Evolutionary conservation across 2,888 invertebrate genomes (phyloP), one percentile per base, ranked within the genome.

Genomic region (Chrysopilus asiliformis): DNA sequence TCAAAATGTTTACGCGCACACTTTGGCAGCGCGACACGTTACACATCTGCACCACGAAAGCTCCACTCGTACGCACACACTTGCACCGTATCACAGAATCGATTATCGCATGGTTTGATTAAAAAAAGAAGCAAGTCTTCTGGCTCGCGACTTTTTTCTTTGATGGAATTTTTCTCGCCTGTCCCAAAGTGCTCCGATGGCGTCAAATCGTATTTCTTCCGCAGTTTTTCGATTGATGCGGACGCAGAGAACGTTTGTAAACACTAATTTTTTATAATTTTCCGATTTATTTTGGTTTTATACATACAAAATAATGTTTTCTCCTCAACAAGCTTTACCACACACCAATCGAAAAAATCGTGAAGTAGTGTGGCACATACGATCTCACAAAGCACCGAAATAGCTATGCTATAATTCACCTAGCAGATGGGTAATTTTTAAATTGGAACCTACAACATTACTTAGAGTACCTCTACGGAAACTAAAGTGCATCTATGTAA

Each of bases 91-190:
- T 28, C 38, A 33, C 33, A 30, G 36, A 42, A 34, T 47, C 47
- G 47, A 47, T 47, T 47, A 47, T 47, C 47, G 47, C 47, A 47
- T 47, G 46, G 45, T 47, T 47, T 47, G 44, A 47, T 45, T 32
- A 33, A 38, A 32, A 36, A 32, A 33, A 16, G 10, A 22, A 22
- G 10, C 10, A 22, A 8, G 7, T 37, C 32, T 37, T 37, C 27
- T 26, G 17, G n/a, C n/a, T n/a, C n/a, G n/a, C n/a, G n/a, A n/a
- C n/a, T n/a, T n/a, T n/a, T n/a, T n/a, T n/a, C n/a, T n/a, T 12
- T 22, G 16, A 29, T 24, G 22, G 22, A 25, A 17, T 33, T 26
- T 34, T 29, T 25, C 10, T 6, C 10, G n/a, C 18, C 3, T 13
- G 12, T 10, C 15, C 9, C 12, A 19, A 3, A 4, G 10, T 25